A percentile compares a stretch with the other conserved stretches of the same genome.
These are phyloP conservation scores for Cerceris rybyensis DNA, from an alignment of 2,888 invertebrate genomes.

Conservation along the genomic window DNA sequence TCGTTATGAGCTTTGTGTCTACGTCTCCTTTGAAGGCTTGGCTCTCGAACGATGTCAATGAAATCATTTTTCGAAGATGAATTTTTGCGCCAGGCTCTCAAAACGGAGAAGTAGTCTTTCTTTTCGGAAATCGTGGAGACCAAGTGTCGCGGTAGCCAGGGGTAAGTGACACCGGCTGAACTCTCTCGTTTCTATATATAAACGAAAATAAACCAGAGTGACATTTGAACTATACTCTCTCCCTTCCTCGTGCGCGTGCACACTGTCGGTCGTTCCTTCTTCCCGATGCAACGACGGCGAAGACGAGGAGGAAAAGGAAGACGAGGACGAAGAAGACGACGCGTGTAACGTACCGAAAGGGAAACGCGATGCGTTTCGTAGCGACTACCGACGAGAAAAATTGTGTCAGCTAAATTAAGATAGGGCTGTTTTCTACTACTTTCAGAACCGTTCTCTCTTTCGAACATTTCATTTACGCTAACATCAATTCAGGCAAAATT, in stretches of 20 bases:
- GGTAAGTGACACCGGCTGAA: constrained; percentile 81
- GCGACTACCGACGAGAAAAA: constrained; percentile 66
- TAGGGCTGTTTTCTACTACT: constrained; percentile 38
- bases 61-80: no score
- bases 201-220: constrained; percentile 80
- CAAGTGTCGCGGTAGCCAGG: constrained; percentile 61
- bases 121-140: constrained; percentile 59
- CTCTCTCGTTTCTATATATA: constrained; percentile 80
- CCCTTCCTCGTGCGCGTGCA: constrained; percentile 34
- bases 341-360: constrained; percentile 54
- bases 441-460: constrained; percentile 35
- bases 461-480: constrained; percentile 13
- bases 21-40: no score
- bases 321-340: constrained; percentile 2
- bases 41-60: no score
- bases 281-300: constrained; percentile 4
- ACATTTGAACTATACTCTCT: constrained; percentile 74
- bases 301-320: no score
- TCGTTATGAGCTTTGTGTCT: no score
- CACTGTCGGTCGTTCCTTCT: constrained; percentile 25
- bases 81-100: no score
- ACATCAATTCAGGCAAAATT: constrained; percentile 16
- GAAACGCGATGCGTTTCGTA: constrained; percentile 52
- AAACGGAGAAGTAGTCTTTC: constrained; percentile 6
- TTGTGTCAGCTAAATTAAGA: constrained; percentile 72